Conservation (phyloP, 2,113 vertebrate genomes). For the Hystrix cristata region DNA sequence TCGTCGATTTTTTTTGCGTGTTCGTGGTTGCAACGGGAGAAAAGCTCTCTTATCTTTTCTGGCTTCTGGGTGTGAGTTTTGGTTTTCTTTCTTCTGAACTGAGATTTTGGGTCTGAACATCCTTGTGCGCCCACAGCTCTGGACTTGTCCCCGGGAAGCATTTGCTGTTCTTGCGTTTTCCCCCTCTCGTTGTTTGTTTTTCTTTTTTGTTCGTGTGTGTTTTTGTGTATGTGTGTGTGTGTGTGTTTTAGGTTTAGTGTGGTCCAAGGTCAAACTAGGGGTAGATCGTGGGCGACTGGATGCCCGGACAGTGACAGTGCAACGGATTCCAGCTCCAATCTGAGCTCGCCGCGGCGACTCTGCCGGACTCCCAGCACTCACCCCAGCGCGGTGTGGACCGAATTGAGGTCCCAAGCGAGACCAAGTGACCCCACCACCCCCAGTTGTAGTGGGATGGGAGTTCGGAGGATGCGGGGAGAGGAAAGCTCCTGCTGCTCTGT, state of each 20-base stretch:
- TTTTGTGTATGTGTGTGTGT: not conserved
- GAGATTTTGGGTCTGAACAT: not conserved
- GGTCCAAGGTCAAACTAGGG: not conserved
- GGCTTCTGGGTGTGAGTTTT: not conserved
- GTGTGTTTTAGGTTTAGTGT: not conserved
- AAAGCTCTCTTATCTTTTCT: not conserved
- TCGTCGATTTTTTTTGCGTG: not conserved
- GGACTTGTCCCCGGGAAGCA: not conserved
- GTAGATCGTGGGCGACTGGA: not conserved
- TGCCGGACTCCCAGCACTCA: not conserved
- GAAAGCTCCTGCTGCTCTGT: not conserved
- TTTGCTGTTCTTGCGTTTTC: rapidly evolving
- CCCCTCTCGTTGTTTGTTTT: not conserved
- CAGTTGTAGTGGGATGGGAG: not conserved
- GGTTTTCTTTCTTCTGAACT: not conserved
- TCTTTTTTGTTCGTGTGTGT: not conserved
- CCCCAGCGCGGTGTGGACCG: not conserved
- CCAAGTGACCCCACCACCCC: not conserved
- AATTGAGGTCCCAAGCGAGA: not conserved
- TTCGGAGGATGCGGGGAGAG: conserved; percentile 56
- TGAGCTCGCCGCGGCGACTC: not conserved
- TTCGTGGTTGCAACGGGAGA: not conserved
- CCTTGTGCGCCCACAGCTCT: not conserved
- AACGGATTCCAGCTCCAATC: conserved; percentile 34
- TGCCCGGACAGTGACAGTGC: not conserved